Evolutionary conservation across 2,113 vertebrate genomes (phyloP).

Genomic region (Prinia subflava): DNA sequence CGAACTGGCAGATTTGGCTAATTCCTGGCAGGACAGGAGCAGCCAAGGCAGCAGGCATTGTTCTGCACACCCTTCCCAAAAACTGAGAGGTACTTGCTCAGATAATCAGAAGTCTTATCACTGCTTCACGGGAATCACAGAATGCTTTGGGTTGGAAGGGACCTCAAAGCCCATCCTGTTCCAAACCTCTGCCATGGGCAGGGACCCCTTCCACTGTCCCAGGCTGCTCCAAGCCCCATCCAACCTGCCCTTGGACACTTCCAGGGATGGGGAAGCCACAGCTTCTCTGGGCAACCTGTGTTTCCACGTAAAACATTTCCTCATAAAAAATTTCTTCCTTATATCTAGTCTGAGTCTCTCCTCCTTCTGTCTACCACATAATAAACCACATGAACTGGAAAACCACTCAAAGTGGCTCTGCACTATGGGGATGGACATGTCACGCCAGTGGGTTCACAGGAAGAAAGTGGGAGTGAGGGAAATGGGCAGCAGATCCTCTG

Average conservation of each 20-base stretch:
- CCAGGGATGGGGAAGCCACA: background rate
- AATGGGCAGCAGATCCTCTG: background rate
- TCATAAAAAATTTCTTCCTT: background rate
- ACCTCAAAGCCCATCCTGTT: background rate
- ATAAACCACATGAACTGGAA: background rate
- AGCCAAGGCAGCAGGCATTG: rapidly evolving
- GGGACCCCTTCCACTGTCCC: background rate
- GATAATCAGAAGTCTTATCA: too few species aligned
- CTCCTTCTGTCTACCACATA: background rate
- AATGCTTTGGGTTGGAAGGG: background rate
- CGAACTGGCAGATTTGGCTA: background rate
- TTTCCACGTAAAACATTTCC: background rate
- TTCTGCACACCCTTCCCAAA: background rate
- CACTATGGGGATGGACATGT: background rate
- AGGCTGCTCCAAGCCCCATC: rapidly evolving
- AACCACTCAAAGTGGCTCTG: background rate
- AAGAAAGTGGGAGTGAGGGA: background rate
- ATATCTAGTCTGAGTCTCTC: background rate
- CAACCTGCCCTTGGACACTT: background rate
- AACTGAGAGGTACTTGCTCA: background rate
- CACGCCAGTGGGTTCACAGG: rapidly evolving
- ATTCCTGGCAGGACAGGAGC: background rate
- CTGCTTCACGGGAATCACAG: background rate
- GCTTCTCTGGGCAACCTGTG: background rate
- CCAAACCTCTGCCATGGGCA: rapidly evolving